phyloP scores from a whole-genome alignment of 2,113 vertebrate species.

The Struthio camelus region DNA sequence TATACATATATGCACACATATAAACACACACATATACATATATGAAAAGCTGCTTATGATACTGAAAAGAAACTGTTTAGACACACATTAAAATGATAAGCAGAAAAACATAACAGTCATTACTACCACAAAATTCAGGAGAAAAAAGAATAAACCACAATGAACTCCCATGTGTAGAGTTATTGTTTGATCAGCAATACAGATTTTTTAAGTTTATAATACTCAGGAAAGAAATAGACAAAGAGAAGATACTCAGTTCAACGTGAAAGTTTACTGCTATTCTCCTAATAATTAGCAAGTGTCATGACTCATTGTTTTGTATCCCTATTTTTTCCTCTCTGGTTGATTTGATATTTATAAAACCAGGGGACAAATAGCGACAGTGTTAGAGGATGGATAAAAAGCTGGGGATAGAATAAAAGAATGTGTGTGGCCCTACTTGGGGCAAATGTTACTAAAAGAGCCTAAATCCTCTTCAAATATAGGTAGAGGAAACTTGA shows the following conservation, averaged over 20 bases:
- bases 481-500: neutral
- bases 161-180: neutral
- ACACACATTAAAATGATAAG: neutral
- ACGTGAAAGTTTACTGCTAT: neutral
- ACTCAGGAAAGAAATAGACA: neutral
- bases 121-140: neutral
- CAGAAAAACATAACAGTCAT: neutral
- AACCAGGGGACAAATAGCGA: neutral
- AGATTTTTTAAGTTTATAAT: neutral
- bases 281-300: neutral
- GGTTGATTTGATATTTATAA: neutral
- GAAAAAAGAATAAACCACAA: neutral
- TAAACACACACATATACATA: too few species aligned
- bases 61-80: neutral
- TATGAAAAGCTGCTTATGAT: neutral
- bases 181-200: neutral
- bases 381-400: neutral
- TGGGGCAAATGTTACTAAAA: neutral
- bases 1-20: too few species aligned
- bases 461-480: neutral
- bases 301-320: neutral
- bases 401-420: neutral
- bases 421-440: neutral
- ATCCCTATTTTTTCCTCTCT: neutral
- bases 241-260: neutral